A percentile compares a stretch with the other conserved stretches of the same genome.
phyloP scores from a whole-genome alignment of 1,140 invertebrate genomes.

The Doryteuthis pealeii region DNA sequence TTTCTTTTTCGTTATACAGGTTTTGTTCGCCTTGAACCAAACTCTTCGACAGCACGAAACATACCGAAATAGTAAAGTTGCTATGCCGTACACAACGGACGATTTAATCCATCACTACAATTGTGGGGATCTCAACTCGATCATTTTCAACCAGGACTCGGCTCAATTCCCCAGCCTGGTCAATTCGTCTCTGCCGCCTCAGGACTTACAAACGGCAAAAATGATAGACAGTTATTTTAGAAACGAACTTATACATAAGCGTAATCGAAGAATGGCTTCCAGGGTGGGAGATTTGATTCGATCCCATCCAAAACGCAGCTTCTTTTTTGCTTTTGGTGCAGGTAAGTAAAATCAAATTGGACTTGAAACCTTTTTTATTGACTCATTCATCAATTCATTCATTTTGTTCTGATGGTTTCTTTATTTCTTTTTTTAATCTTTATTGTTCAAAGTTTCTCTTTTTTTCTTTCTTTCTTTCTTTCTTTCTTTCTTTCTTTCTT shows the following conservation, averaged over 20 bases:
- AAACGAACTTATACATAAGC: constrained; percentile 63
- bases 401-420: neutral
- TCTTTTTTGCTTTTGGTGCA: constrained; percentile 68
- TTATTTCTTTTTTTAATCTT: neutral
- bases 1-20: constrained; percentile 52
- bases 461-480: neutral
- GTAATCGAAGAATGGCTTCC: constrained; percentile 64
- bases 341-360: constrained; percentile 47
- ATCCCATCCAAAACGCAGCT: constrained; percentile 61
- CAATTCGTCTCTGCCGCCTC: constrained; percentile 46
- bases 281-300: constrained; percentile 60
- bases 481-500: neutral
- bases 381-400: no score
- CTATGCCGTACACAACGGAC: constrained; percentile 60
- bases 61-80: constrained; percentile 47
- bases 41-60: constrained; percentile 64
- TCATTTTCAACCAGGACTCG: constrained; percentile 63
- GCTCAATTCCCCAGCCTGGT: constrained; percentile 55
- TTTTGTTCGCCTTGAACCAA: constrained; percentile 66
- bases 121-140: constrained; percentile 64
- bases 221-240: constrained; percentile 65
- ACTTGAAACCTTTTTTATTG: no score
- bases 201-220: constrained; percentile 52
- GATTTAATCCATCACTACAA: constrained; percentile 66
- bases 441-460: neutral